Evolutionary conservation across 2,113 vertebrate genomes (phyloP).

Genomic region (Crotalus horridus): DNA sequence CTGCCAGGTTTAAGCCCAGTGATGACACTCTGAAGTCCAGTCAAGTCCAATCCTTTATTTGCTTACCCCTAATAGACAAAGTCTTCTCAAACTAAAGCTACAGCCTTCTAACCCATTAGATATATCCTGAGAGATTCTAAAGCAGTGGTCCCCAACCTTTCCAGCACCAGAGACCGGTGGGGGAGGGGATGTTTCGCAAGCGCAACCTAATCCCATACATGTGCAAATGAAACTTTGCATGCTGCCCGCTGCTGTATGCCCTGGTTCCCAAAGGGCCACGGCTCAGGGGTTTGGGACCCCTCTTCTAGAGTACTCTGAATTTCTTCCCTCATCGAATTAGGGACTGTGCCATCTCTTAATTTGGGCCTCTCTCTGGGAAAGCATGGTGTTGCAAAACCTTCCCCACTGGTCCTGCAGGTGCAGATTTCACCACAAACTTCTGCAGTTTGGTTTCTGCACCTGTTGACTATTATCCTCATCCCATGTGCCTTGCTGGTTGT

Average conservation of each 20-base stretch:
- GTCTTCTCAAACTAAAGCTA: not conserved
- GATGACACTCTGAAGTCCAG: not conserved
- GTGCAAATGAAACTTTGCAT: not conserved
- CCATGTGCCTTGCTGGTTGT: not conserved
- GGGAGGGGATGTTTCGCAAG: not conserved
- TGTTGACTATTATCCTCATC: not conserved
- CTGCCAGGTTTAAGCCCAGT: not conserved
- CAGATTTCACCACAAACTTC: not conserved
- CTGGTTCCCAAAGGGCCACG: not conserved
- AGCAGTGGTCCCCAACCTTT: not conserved
- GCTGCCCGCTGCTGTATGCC: not conserved
- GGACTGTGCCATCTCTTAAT: not conserved
- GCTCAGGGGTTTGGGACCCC: not conserved
- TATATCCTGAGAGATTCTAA: not conserved
- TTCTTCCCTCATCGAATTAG: not conserved
- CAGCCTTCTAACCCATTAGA: not conserved
- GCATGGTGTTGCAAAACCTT: not conserved
- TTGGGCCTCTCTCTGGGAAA: not conserved
- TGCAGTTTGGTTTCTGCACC: not conserved
- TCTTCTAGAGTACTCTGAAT: not conserved
- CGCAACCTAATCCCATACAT: not conserved
- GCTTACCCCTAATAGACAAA: not conserved
- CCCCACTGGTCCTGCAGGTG: not conserved
- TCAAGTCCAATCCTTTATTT: not conserved
- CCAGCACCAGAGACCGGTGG: not conserved